Evolutionary conservation across 2,797 vertebrate genomes (phyloP).

Genomic region (Allobates femoralis): DNA sequence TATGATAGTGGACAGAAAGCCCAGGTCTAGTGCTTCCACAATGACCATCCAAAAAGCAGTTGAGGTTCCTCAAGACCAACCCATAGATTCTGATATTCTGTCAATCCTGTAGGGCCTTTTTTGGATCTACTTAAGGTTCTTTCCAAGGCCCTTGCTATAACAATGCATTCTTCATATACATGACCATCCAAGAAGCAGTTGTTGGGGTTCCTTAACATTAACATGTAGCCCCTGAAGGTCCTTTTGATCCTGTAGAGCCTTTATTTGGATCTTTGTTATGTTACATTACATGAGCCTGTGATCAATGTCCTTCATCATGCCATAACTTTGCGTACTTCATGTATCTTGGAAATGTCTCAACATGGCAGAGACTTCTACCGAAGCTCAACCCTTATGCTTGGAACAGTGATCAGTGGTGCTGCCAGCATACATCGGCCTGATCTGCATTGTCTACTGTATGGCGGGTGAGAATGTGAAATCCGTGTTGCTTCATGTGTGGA

Average conservation of each 20-base stretch:
- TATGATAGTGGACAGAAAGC: not conserved
- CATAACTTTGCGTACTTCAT: not conserved
- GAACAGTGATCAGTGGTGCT: not conserved
- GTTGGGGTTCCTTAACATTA: not conserved
- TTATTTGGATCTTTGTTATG: not conserved
- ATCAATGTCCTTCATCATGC: not conserved
- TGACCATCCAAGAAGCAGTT: not conserved
- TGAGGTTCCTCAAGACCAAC: too few relatives aligned
- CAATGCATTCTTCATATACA: too few relatives aligned
- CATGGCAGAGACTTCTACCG: not conserved
- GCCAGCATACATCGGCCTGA: not conserved
- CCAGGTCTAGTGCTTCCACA: not conserved
- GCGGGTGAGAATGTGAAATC: not conserved
- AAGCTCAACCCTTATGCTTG: not conserved
- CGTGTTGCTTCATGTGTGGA: not conserved
- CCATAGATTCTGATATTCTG: too few relatives aligned
- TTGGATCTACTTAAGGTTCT: too few relatives aligned
- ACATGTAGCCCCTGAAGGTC: too few relatives aligned
- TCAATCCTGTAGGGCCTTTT: too few relatives aligned
- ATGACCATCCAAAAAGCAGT: too few relatives aligned
- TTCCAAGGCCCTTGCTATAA: too few relatives aligned
- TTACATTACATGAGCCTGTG: not conserved
- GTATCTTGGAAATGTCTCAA: not conserved
- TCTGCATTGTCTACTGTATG: not conserved
- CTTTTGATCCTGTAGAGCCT: too few relatives aligned